Evolutionary conservation across 2,113 vertebrate species (phyloP), one percentile per base, ranked within the genome.

Genomic region (Scalopus aquaticus): DNA sequence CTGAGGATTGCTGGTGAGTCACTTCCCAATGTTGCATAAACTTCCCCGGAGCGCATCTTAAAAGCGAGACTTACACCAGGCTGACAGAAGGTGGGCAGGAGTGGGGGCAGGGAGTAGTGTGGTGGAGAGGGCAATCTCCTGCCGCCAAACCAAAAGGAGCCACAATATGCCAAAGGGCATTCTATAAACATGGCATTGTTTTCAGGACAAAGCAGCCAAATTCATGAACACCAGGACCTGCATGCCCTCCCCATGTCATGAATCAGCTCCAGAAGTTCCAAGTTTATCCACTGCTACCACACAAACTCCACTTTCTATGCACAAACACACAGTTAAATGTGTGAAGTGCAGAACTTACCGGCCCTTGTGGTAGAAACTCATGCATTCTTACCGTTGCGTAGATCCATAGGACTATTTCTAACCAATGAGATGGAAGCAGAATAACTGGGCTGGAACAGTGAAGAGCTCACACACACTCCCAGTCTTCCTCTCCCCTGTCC

Each of bases 401-500:
- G 24, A 13, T 3, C 6, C 42, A 44, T 15, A 30, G 65, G 22
- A 56, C 30, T 22, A 73, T 49, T 15, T 86, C 6, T 73, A 44
- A 37, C 17, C 74, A 86, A 12, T 24, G 37, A 65, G 2, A 81
- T 20, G 11, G 15, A 78, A 82, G 73, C 32, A 77, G 44, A 77
- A 30, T 11, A 9, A 3, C 35, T 13, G 20, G 67, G 73, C 15
- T 19, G 28, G 80, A 32, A 5, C 9, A 11, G 8, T 32, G 17
- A 54, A 35, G 81, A 44, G 12, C 39, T 92, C 35, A 16, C 3
- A 24, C 30, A 28, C 6, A 19, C 28, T 32, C 30, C 37, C 16
- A 49, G 19, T 12, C 32, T 28, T 42, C 17, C 32, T 49, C 11
- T 65, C 8, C 42, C 4, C 0, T 2, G 5, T 5, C 39, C 9